phyloP scores from a whole-genome alignment of 2,113 vertebrate species.

The Epinephelus fuscoguttatus region DNA sequence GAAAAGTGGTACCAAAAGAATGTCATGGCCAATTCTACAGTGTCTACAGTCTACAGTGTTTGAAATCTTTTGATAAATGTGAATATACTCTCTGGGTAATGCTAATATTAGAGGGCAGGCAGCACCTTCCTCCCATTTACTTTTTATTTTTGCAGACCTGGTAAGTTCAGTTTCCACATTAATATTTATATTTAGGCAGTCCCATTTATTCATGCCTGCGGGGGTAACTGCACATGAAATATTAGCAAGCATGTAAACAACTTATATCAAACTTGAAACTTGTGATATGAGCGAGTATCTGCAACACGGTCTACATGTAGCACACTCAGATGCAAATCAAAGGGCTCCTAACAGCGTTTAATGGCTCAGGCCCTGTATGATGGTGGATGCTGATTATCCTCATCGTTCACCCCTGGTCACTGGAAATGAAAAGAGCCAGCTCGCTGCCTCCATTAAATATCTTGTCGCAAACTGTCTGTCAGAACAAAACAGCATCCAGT shows the following conservation, averaged over 20 bases:
- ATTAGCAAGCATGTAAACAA: not conserved
- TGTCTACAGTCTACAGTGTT: too few species aligned
- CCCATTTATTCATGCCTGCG: not conserved
- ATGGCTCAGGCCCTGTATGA: conserved; percentile 60
- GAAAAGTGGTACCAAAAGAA: not conserved
- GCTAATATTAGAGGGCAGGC: not conserved
- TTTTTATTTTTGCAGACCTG: not conserved
- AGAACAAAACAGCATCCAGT: conserved; percentile 28
- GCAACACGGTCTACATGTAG: conserved; percentile 1
- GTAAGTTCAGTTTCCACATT: conserved; percentile 2
- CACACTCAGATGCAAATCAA: conserved; percentile 42
- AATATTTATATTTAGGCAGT: not conserved
- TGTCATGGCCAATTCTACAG: not conserved
- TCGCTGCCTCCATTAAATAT: conserved; percentile 62
- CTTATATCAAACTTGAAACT: conserved; percentile 11
- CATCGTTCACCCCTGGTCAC: conserved; percentile 43
- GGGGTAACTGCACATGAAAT: not conserved
- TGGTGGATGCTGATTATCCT: conserved; percentile 62
- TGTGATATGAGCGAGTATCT: not conserved
- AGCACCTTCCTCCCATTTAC: not conserved
- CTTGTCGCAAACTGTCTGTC: conserved; percentile 38
- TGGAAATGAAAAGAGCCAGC: conserved; percentile 56
- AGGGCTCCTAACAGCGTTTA: conserved; percentile 52
- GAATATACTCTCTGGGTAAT: not conserved
- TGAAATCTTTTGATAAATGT: not conserved